Evolutionary conservation across 2,888 invertebrate species (phyloP), one percentile per base, ranked within the genome.

Genomic region (Tridacna crocea): DNA sequence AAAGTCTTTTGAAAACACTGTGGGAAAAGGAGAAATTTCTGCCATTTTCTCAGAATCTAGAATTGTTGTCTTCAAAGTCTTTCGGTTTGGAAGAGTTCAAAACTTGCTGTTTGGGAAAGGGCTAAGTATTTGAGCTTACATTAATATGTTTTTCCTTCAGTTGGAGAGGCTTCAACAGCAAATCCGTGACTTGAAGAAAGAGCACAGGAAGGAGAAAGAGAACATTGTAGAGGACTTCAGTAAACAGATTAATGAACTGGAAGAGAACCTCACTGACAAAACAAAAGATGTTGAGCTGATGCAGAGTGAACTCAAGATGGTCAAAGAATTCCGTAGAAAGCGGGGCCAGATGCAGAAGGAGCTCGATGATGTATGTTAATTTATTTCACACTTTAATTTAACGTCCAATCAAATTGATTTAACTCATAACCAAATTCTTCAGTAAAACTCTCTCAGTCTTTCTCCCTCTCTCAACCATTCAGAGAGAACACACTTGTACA

Each of bases 261-360:
- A 94, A 79, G 91, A 92, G 72, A 89, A 89, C 75, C 87, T 94
- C n/a, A 84, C 87, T 0, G 91, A 92, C 74, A 93, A 93, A 80
- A 93, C 87, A 3, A 85, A 92, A 47, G 94, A 94, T 78, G 91
- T 94, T 22, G 92, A 93, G 46, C 82, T 93, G 19, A 90, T 94
- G 90, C 93, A 94, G 77, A 92, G 90, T 74, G 94, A 94, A 80
- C 90, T 94, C 36, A 93, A 94, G 89, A 88, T 92, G 83, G 93
- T 94, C 24, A 94, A 94, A 79, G 94, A 94, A 79, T 94, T 94
- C 87, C 82, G 93, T 12, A 88, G 92, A 61, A 93, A 94, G 78
- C 85, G 94, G 60, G 92, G 90, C 47, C 92, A 93, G 80, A 94
- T 94, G 94, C 94, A 94, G 85, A 93, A 92, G 77, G 94, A 94